A percentile compares a stretch with the other conserved stretches of the same genome.
Conservation (phyloP, 2,888 invertebrate species). For the Hylaea fasciaria region DNA sequence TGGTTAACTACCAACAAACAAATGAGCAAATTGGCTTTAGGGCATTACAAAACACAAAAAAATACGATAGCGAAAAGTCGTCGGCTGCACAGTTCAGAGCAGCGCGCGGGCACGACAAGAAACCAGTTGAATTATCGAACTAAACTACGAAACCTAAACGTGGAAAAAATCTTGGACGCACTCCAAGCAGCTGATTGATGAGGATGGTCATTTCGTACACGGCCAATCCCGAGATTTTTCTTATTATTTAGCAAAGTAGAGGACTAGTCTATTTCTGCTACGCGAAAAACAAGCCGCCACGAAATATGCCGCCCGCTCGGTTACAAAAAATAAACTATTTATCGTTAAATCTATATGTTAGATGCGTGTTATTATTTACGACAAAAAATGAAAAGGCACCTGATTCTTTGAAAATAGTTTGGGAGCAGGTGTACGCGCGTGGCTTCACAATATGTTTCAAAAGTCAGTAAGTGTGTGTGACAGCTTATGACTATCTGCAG, state of each 20-base stretch:
- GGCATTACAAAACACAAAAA: conserved; percentile 13
- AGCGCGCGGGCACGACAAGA: conserved; percentile 58
- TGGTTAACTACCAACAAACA: no score
- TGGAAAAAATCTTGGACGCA: conserved; percentile 83
- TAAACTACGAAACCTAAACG: conserved; percentile 83
- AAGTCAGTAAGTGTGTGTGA: conserved; percentile 9
- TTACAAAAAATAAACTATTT: conserved; percentile 57
- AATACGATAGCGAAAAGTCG: conserved; percentile 42
- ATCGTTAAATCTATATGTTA: conserved; percentile 46
- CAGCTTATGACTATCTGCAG: no score
- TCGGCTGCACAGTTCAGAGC: conserved; percentile 49
- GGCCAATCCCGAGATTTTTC: conserved; percentile 84
- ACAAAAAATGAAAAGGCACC: conserved; percentile 26
- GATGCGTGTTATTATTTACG: conserved; percentile 33
- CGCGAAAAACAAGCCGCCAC: conserved; percentile 80
- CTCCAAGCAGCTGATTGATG: conserved; percentile 85
- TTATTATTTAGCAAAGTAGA: conserved; percentile 83
- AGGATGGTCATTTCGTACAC: conserved; percentile 85
- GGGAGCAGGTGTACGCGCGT: conserved; percentile 15
- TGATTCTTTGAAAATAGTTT: conserved; percentile 25
- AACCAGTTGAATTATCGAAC: conserved; percentile 75
- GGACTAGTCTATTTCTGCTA: conserved; percentile 81
- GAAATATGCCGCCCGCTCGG: conserved; percentile 69
- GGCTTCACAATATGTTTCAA: conserved; percentile 17
- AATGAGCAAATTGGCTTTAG: no score